These are phyloP conservation scores for Colletes latitarsis DNA, from an alignment of 1,140 invertebrate species.

Conservation along the genomic window DNA sequence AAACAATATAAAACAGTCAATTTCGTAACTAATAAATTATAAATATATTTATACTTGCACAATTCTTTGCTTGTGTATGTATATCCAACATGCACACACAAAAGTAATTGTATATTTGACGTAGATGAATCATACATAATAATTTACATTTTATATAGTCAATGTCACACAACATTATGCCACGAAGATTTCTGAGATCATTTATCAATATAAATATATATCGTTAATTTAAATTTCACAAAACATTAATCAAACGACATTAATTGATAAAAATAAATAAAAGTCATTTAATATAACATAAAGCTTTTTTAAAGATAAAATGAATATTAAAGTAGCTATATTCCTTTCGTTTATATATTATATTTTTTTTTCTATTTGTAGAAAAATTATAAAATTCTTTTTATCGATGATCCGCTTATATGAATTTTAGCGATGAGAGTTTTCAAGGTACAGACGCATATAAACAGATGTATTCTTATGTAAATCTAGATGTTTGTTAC, in stretches of 20 bases:
- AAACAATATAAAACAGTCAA: background rate
- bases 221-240: background rate
- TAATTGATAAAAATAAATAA: background rate
- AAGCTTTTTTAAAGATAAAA: background rate
- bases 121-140: slow-evolving; percentile 1
- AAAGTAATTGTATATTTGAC: slow-evolving; percentile 1
- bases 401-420: background rate
- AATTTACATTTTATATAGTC: background rate
- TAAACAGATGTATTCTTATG: background rate
- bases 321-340: slow-evolving; percentile 10
- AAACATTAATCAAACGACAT: background rate
- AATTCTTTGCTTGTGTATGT: background rate
- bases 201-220: background rate
- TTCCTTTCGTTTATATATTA: background rate
- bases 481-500: background rate
- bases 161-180: background rate
- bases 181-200: background rate
- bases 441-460: background rate
- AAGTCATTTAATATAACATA: background rate
- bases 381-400: slow-evolving; percentile 26
- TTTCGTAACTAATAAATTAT: slow-evolving; percentile 4
- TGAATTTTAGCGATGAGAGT: background rate
- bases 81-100: background rate
- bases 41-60: background rate
- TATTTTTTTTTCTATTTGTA: slow-evolving; percentile 13